A percentile compares a stretch with the other conserved stretches of the same genome.
Evolutionary conservation across 2,888 invertebrate genomes (phyloP).

Genomic region (Melinaea menophilus): DNA sequence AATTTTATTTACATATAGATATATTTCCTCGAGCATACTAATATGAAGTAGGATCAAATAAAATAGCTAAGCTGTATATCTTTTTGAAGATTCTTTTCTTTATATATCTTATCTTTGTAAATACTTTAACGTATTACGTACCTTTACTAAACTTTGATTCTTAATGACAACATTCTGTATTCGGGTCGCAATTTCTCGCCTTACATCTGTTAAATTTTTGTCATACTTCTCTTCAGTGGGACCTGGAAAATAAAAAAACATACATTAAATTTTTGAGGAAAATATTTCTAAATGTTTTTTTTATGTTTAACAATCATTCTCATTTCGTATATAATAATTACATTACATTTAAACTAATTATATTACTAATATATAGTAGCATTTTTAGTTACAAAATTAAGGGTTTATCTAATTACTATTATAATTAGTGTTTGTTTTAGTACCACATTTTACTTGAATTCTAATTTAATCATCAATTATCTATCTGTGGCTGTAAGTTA

Average conservation of each 20-base stretch:
- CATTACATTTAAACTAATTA: no score
- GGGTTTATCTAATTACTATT: no score
- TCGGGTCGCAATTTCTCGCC: conserved; percentile 44
- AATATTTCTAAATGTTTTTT: background rate
- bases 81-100: background rate
- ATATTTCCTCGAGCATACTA: background rate
- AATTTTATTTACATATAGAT: background rate
- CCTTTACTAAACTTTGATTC: conserved; percentile 43
- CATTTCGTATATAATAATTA: no score
- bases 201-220: conserved; percentile 45
- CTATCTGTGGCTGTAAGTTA: no score
- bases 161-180: conserved; percentile 41
- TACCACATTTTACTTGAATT: no score
- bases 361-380: no score
- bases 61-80: no score
- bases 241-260: conserved; percentile 43
- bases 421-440: no score
- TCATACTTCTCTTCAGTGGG: conserved; percentile 51
- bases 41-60: no score
- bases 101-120: background rate
- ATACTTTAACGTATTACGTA: conserved; percentile 19
- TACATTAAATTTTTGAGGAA: background rate
- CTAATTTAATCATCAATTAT: no score
- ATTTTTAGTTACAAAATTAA: no score
- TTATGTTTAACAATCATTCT: no score